Base-by-base conservation (phyloP, 2,888 invertebrate species). In the Parapristionchus giblindavisi region DNA sequence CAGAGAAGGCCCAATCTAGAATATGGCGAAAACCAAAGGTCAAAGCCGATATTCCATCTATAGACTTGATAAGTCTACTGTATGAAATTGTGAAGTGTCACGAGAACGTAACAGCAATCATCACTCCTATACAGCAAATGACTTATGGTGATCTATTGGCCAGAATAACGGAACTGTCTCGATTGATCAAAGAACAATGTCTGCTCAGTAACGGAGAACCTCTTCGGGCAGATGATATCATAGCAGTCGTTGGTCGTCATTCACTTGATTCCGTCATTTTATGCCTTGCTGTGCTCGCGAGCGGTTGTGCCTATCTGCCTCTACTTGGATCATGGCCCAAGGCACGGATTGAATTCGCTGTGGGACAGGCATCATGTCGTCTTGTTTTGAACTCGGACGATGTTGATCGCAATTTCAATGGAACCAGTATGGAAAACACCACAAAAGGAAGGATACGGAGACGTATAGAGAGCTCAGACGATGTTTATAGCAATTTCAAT, bases 231-330 rank as follows among this genome's bases (percentile, higher is more conserved):
- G 85, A 85, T 68, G 76, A 75, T 38, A 68, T 83, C n/a, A 75
- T 85, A 3, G 79, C 78, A 1, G 79, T 85, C 0, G 52, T 81
- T 40, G 75, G 74, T 1, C 14, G 38, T 0, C 80, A 79, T 56
- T 78, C 79, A n/a, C 32, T 66, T 4, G 68, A 74, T 1, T 77
- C 79, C 21, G 76, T 76, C 2, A 3, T 78, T 0, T 66, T 21
- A 3, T 80, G 79, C 60, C 65, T 94, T 77, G 92, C 93, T 0
- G 92, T 93, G 70, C 92, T 93, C 92, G 94, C 94, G 89, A 91
- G 93, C 0, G 94, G 94, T 0, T 93, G 93, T 24, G 93, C 94
- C 0, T 95, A 95, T 89, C 90, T 94, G 72, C 94, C 95, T 0
- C 90, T 95, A 84, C 94, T 94, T 87, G 92, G 92, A 0, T 89